Conservation (phyloP, 2,113 vertebrate species). For the Ammodytes marinus region DNA sequence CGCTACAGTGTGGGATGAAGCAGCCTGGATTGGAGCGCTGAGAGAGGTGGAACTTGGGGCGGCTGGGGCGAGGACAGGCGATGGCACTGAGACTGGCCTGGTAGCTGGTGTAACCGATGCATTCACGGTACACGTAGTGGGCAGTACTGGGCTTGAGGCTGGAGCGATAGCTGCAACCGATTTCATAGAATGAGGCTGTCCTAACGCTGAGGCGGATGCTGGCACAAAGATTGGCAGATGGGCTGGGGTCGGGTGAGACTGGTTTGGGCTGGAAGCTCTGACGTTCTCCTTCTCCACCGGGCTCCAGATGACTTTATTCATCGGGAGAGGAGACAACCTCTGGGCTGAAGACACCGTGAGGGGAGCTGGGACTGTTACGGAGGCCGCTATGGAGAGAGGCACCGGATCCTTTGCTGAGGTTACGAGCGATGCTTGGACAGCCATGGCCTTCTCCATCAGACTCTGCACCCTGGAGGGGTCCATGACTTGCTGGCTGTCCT, state of each 20-base stretch:
- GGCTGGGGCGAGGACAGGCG: slow-evolving; percentile 16
- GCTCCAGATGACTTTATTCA: slow-evolving; percentile 59
- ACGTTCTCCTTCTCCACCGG: slow-evolving; percentile 60
- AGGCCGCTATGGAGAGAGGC: slow-evolving; percentile 21
- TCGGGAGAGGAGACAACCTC: slow-evolving; percentile 34
- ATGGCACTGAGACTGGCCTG: slow-evolving; percentile 13
- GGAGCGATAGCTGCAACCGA: neutral
- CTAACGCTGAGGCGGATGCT: slow-evolving; percentile 57
- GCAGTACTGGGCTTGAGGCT: neutral
- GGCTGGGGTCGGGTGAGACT: slow-evolving; percentile 31
- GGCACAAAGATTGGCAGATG: slow-evolving; percentile 52
- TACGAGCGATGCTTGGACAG: slow-evolving; percentile 37
- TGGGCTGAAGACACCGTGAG: slow-evolving; percentile 26
- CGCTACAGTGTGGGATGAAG: slow-evolving; percentile 1
- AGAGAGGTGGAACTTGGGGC: slow-evolving; percentile 11
- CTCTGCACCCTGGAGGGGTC: slow-evolving; percentile 72
- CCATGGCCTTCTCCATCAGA: slow-evolving; percentile 78
- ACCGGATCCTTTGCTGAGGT: slow-evolving; percentile 3
- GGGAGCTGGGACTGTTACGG: slow-evolving; percentile 20
- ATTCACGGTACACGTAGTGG: neutral
- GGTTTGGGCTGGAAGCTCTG: slow-evolving; percentile 49
- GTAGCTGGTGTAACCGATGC: neutral
- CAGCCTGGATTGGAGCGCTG: neutral
- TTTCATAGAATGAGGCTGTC: slow-evolving; percentile 36
- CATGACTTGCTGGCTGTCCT: slow-evolving; percentile 71